Evolutionary conservation across 2,888 invertebrate species (phyloP).

Genomic region (Cactoblastis cactorum): DNA sequence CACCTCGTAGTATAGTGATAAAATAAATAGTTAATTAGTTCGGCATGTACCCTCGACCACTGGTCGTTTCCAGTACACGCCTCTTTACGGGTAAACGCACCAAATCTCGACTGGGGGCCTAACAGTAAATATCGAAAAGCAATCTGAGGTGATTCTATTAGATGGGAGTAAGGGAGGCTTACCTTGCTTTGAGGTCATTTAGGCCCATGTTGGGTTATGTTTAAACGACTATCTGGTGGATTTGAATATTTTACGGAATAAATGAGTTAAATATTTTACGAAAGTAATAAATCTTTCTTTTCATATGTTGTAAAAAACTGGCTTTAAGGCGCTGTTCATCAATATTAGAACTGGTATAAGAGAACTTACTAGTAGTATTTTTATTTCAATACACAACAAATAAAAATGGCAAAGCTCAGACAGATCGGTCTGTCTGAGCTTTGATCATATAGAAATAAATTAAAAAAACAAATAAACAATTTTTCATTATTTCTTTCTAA

Average conservation of each 20-base stretch:
- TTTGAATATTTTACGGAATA: background rate
- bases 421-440: too few relatives aligned
- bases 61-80: conserved; percentile 65
- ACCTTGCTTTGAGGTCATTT: conserved; percentile 49
- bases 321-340: too few relatives aligned
- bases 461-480: too few relatives aligned
- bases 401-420: too few relatives aligned
- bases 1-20: conserved; percentile 38
- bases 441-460: too few relatives aligned
- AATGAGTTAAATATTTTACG: too few relatives aligned
- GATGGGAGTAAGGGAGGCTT: conserved; percentile 61
- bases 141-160: conserved; percentile 75
- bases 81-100: conserved; percentile 66
- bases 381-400: too few relatives aligned
- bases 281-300: too few relatives aligned
- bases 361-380: too few relatives aligned
- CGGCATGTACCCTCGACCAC: conserved; percentile 63
- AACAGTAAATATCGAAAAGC: conserved; percentile 77
- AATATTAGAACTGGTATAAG: too few relatives aligned
- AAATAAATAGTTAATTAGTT: conserved; percentile 63
- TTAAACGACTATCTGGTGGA: conserved; percentile 6
- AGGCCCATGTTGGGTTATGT: conserved; percentile 32
- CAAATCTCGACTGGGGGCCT: conserved; percentile 69
- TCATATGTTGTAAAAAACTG: too few relatives aligned
- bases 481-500: too few relatives aligned